phyloP scores from a whole-genome alignment of 2,113 vertebrate genomes.

The Anguilla japonica region DNA sequence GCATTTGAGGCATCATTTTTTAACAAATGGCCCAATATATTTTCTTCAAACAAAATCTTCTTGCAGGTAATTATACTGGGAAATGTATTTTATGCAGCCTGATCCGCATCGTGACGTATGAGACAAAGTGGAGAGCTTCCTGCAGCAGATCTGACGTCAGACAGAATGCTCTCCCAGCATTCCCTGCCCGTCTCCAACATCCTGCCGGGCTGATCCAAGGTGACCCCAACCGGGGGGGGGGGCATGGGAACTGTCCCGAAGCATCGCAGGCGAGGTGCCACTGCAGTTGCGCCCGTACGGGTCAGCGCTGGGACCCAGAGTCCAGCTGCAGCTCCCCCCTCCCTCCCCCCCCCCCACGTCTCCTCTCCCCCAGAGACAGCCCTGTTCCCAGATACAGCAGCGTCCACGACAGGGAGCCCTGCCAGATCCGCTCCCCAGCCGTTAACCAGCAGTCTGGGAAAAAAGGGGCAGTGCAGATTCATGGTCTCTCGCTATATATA shows the following conservation, averaged over 20 bases:
- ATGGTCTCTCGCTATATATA: conserved; percentile 12
- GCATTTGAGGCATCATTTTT: neutral
- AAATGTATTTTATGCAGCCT: neutral
- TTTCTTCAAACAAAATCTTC: neutral
- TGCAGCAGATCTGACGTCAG: neutral
- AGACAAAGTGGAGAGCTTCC: neutral
- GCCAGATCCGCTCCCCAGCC: conserved; percentile 20
- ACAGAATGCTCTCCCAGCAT: neutral
- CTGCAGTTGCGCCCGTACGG: neutral
- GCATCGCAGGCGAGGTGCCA: conserved; percentile 8
- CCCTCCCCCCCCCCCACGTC: neutral
- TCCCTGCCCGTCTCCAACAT: conserved; percentile 11
- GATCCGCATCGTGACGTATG: neutral
- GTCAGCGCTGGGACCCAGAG: neutral
- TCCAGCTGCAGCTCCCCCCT: neutral
- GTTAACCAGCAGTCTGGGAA: conserved; percentile 18
- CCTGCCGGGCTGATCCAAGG: neutral
- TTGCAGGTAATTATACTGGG: neutral
- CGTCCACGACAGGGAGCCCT: conserved; percentile 11
- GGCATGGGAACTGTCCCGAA: conserved; percentile 29
- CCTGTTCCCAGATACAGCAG: conserved; percentile 19
- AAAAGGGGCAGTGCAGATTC: neutral
- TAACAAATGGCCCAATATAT: neutral
- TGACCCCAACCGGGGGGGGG: neutral
- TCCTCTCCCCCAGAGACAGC: neutral